phyloP scores from a whole-genome alignment of 1,140 invertebrate genomes.

The Panagrolaimus sp. region DNA sequence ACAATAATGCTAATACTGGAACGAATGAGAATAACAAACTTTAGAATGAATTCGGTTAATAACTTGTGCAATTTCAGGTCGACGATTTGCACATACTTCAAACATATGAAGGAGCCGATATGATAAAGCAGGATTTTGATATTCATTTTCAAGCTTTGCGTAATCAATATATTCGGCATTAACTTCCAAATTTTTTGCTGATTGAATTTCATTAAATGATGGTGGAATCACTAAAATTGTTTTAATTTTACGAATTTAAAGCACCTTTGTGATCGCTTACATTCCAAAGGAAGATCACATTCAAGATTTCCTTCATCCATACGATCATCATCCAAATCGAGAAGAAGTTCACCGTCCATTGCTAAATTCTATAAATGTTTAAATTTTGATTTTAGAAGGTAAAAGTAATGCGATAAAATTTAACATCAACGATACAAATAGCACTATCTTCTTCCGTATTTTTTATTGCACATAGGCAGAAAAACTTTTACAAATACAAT shows the following conservation, averaged over 20 bases:
- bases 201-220: background rate
- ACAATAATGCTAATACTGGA: background rate
- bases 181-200: background rate
- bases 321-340: background rate
- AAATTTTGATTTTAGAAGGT: no score
- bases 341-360: background rate
- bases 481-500: no score
- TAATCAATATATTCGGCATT: background rate
- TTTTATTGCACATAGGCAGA: no score
- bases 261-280: background rate
- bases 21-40: background rate
- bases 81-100: constrained; percentile 18
- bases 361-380: no score
- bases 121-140: background rate
- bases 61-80: background rate
- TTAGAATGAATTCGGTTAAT: constrained; percentile 3
- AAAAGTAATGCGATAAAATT: no score
- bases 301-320: background rate
- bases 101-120: constrained; percentile 26
- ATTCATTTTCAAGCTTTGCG: background rate
- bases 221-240: constrained; percentile 1
- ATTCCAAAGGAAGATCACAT: background rate
- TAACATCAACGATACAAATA: no score
- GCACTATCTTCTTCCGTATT: no score
- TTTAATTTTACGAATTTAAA: background rate